A percentile compares a stretch with the other conserved stretches of the same genome.
These are phyloP conservation scores for Drosophila eugracilis DNA, from an alignment of 1,140 invertebrate species.

Conservation along the genomic window DNA sequence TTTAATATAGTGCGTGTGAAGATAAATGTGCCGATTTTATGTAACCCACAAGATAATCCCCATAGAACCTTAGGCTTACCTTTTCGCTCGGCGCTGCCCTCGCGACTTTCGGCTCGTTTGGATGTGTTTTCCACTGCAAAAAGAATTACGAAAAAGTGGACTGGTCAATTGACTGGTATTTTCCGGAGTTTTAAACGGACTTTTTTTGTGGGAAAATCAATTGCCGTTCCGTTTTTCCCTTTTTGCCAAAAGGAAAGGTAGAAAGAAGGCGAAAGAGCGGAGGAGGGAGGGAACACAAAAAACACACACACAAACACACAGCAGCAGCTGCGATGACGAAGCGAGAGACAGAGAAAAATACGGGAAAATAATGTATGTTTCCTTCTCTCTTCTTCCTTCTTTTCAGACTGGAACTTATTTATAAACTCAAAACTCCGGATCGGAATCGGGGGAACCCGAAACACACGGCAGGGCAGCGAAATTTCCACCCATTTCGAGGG, in stretches of 20 bases:
- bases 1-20: conserved; percentile 9
- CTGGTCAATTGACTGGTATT: conserved; percentile 9
- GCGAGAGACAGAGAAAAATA: conserved; percentile 37
- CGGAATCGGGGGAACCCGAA: conserved; percentile 59
- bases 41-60: conserved; percentile 55
- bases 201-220: conserved; percentile 67
- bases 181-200: conserved; percentile 34
- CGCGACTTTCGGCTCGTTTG: conserved; percentile 80
- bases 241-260: conserved; percentile 51
- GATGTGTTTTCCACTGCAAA: conserved; percentile 84
- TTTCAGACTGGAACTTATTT: conserved; percentile 72
- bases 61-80: conserved; percentile 62
- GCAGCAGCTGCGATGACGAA: conserved; percentile 76
- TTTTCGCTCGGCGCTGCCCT: conserved; percentile 83
- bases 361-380: conserved; percentile 68
- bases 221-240: conserved; percentile 70
- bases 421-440: conserved; percentile 78
- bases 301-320: conserved; percentile 51
- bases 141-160: conserved; percentile 43
- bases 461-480: too few relatives aligned
- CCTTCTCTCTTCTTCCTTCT: conserved; percentile 19
- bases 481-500: conserved; percentile 67
- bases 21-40: conserved; percentile 46
- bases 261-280: conserved; percentile 65
- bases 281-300: conserved; percentile 28